Conservation (phyloP, 2,888 invertebrate genomes). For the Netelia melanura region DNA sequence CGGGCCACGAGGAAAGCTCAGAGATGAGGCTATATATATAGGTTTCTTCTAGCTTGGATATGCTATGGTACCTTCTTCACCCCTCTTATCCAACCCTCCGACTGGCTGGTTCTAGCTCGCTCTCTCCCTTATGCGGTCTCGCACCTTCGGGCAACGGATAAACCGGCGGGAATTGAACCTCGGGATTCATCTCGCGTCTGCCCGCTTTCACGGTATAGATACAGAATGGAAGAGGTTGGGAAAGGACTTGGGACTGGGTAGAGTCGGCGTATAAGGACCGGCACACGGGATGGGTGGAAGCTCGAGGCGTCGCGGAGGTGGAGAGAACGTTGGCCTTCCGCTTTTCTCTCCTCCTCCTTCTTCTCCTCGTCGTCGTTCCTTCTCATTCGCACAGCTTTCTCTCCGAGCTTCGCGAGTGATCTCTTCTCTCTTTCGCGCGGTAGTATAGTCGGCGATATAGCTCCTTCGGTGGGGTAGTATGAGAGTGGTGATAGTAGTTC, state of each 20-base stretch:
- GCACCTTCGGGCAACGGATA: constrained; percentile 76
- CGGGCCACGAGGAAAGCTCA: constrained; percentile 51
- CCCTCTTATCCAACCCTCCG: constrained; percentile 37
- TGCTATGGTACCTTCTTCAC: constrained; percentile 44
- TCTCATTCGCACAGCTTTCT: constrained; percentile 56
- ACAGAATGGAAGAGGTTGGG: constrained; percentile 56
- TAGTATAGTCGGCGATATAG: constrained; percentile 58
- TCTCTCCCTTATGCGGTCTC: constrained; percentile 70
- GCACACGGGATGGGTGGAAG: constrained; percentile 44
- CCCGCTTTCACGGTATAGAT: constrained; percentile 62
- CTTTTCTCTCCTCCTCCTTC: constrained; percentile 32
- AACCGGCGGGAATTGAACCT: constrained; percentile 82
- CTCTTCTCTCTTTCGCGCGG: constrained; percentile 59
- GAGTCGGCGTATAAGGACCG: constrained; percentile 55
- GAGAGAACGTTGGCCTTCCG: constrained; percentile 54
- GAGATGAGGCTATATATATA: constrained; percentile 28
- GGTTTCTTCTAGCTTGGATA: constrained; percentile 41
- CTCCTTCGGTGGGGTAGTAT: constrained; percentile 48
- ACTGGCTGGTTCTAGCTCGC: constrained; percentile 50
- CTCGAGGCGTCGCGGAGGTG: constrained; percentile 29
- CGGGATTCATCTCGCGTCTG: constrained; percentile 81
- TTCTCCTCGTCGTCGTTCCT: constrained; percentile 3
- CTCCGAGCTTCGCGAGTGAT: constrained; percentile 34
- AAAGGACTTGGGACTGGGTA: constrained; percentile 54
- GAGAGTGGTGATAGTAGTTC: constrained; percentile 35